Base-by-base conservation (phyloP, 1,140 invertebrate genomes). In the Penaeus vannamei region DNA sequence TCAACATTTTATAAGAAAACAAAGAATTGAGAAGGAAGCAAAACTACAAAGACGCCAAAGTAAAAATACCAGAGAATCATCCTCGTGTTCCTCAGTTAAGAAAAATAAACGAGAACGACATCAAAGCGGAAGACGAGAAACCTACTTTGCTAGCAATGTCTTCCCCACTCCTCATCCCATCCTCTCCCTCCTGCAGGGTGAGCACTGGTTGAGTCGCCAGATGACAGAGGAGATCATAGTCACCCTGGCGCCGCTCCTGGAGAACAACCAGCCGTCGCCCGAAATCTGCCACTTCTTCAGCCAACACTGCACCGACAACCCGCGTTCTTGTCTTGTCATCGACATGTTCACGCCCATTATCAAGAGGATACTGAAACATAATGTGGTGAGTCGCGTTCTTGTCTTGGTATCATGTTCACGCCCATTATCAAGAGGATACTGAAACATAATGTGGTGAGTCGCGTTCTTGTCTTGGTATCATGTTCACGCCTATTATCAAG, bases 381-480 rank as follows among this genome's bases (percentile, higher is more conserved):
- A 96, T 92, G 96, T 97, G 92, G 95, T 95, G 92, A 94, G 93
- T 93, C n/a, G 60, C 92, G 95, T 69, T 95, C 95, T 60, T 93
- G 94, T 86, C 93, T 95, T 59, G 94, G 95, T 14, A 93, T 93
- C 84, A 92, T 95, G 20, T 95, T 97, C 69, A 95, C 95, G 20
- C 96, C 96, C 19, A 95, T 97, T 23, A 96, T 97, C 59, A 95
- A 96, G 42, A 94, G 96, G 72, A 97, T 97, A 91, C 94, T 97
- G 66, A 97, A 97, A 93, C 96, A 97, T 92, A 97, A 96, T 92
- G 96, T 97, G 92, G n/a, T n/a, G n/a, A n/a, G n/a, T n/a, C 95
- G 60, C 92, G 95, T 69, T 95, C 95, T 60, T 93, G 94, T 86
- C 93, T 95, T 59, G 94, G 95, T 14, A 93, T 93, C 84, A 92